Evolutionary conservation across 1,140 invertebrate species (phyloP).

Genomic region (Drosophila ogumai): DNA sequence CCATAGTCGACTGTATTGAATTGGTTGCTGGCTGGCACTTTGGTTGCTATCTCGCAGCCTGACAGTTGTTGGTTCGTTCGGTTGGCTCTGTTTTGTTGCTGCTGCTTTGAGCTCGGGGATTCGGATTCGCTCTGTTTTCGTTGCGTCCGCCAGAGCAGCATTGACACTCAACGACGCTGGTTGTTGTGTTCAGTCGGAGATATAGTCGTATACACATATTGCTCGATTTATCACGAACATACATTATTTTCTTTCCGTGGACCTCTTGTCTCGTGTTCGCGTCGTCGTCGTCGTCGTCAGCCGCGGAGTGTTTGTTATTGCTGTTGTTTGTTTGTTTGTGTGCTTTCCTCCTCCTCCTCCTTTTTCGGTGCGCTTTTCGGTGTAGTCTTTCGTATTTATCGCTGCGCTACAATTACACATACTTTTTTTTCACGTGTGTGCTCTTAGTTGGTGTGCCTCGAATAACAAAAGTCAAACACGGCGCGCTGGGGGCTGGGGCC

Average conservation of each 20-base stretch:
- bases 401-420: constrained; percentile 25
- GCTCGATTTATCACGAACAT: constrained; percentile 11
- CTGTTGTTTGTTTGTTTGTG: constrained; percentile 23
- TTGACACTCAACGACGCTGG: constrained; percentile 26
- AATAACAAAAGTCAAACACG: constrained; percentile 72
- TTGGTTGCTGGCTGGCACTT: too few species aligned
- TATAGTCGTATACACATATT: not conserved
- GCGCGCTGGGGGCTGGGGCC: constrained; percentile 15
- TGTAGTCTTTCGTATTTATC: constrained; percentile 30
- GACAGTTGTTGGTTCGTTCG: too few species aligned
- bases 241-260: constrained; percentile 20
- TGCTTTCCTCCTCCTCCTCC: constrained; percentile 1
- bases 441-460: constrained; percentile 39
- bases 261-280: constrained; percentile 15
- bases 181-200: constrained; percentile 23
- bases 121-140: too few species aligned
- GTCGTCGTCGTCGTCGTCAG: constrained; percentile 28
- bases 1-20: too few species aligned
- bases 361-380: constrained; percentile 28
- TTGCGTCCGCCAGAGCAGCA: too few species aligned
- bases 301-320: constrained; percentile 29
- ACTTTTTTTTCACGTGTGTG: constrained; percentile 42
- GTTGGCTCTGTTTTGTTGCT: too few species aligned
- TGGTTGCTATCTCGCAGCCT: too few species aligned
- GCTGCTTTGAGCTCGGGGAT: too few species aligned